Conservation (phyloP, 2,113 vertebrate species). For the Indri indri region DNA sequence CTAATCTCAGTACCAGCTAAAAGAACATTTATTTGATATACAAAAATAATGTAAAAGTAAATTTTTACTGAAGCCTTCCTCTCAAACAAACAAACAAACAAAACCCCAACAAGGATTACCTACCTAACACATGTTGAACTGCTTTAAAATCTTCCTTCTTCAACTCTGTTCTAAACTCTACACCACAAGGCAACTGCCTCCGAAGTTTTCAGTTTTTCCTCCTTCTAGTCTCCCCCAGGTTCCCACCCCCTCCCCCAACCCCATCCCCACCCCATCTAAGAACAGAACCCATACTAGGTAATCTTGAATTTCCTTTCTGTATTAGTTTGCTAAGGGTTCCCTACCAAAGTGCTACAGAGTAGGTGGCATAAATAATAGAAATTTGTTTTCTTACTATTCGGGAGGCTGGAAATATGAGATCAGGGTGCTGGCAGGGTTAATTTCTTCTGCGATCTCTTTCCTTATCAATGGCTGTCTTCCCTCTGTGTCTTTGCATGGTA, state of each 20-base stretch:
- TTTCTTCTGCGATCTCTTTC: neutral
- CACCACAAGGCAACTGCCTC: neutral
- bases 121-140: neutral
- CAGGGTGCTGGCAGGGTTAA: neutral
- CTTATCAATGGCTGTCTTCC: neutral
- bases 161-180: neutral
- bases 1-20: neutral
- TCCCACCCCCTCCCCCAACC: too few relatives aligned
- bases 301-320: neutral
- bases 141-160: neutral
- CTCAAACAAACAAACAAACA: neutral
- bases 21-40: neutral
- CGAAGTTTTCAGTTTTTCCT: neutral
- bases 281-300: neutral
- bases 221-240: neutral
- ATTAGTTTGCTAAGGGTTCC: neutral
- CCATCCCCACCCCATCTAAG: neutral
- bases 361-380: neutral
- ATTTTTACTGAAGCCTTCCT: neutral
- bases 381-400: neutral
- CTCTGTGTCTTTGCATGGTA: neutral
- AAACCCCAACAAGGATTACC: neutral
- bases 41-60: neutral
- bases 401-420: neutral
- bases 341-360: neutral